Evolutionary conservation across 1,140 invertebrate species (phyloP).

Genomic region (Bombus vancouverensis): DNA sequence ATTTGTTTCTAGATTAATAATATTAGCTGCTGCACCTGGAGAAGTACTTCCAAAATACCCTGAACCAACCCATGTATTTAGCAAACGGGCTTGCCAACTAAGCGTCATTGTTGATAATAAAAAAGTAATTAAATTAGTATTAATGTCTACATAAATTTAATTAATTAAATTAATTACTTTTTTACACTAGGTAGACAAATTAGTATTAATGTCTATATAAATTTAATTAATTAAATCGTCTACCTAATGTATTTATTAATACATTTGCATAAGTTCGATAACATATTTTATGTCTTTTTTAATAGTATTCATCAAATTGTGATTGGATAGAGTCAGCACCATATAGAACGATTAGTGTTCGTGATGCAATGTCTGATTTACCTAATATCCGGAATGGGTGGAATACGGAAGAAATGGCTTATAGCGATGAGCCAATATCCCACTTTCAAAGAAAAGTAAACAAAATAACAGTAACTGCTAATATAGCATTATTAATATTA

Average conservation of each 20-base stretch:
- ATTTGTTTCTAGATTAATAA: constrained; percentile 86
- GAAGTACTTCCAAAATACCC: constrained; percentile 90
- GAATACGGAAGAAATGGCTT: constrained; percentile 87
- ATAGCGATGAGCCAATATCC: constrained; percentile 87
- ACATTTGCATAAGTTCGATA: not conserved
- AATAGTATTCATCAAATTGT: constrained; percentile 80
- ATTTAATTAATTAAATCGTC: no score
- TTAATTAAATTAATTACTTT: no score
- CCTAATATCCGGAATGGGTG: constrained; percentile 90
- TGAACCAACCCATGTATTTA: constrained; percentile 92
- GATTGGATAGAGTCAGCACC: constrained; percentile 86
- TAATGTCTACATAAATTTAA: no score
- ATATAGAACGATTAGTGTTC: constrained; percentile 88
- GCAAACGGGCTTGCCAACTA: constrained; percentile 87
- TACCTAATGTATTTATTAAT: no score
- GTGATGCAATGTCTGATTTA: constrained; percentile 93
- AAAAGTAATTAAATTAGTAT: constrained; percentile 68
- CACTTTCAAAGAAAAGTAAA: constrained; percentile 89
- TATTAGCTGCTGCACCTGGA: constrained; percentile 92
- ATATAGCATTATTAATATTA: not conserved
- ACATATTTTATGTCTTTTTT: constrained; percentile 8
- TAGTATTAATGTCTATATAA: no score
- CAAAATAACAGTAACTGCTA: not conserved
- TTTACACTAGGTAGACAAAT: no score
- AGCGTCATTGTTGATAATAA: constrained; percentile 89